Conservation (phyloP, 2,888 invertebrate species). For the Clostera curtula region DNA sequence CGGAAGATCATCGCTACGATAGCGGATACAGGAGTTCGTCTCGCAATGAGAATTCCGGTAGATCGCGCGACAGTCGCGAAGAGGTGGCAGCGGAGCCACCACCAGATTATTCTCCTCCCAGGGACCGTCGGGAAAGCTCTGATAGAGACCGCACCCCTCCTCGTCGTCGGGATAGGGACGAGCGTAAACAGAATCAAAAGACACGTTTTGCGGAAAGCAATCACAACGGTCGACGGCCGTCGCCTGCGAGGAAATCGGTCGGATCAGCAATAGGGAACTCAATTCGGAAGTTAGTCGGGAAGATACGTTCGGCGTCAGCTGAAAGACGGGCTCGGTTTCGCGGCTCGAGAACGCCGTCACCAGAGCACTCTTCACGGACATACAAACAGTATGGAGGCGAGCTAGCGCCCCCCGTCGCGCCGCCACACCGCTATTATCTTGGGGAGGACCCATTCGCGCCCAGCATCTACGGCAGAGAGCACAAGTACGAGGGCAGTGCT, state of each 20-base stretch:
- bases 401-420: constrained; percentile 64
- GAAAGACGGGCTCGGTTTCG: constrained; percentile 79
- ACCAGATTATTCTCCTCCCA: constrained; percentile 82
- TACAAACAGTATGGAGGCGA: constrained; percentile 69
- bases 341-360: constrained; percentile 76
- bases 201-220: constrained; percentile 82
- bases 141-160: constrained; percentile 62
- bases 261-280: constrained; percentile 84
- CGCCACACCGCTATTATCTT: constrained; percentile 86
- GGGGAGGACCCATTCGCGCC: constrained; percentile 91
- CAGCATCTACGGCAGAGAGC: constrained; percentile 88
- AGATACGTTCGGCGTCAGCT: constrained; percentile 82
- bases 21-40: constrained; percentile 75
- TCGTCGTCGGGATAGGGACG: constrained; percentile 63
- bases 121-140: constrained; percentile 58
- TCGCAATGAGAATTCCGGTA: constrained; percentile 67
- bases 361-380: constrained; percentile 69
- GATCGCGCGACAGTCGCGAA: constrained; percentile 62
- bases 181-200: constrained; percentile 79
- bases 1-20: constrained; percentile 71
- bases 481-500: constrained; percentile 84
- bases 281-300: constrained; percentile 86
- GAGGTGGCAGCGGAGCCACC: constrained; percentile 78
- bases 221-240: constrained; percentile 50
- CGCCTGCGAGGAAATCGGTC: constrained; percentile 66